Percentiles rank a stretch among this genome's conserved stretches.
phyloP scores from a whole-genome alignment of 2,113 vertebrate species.

The Petrocephalus zakoni region DNA sequence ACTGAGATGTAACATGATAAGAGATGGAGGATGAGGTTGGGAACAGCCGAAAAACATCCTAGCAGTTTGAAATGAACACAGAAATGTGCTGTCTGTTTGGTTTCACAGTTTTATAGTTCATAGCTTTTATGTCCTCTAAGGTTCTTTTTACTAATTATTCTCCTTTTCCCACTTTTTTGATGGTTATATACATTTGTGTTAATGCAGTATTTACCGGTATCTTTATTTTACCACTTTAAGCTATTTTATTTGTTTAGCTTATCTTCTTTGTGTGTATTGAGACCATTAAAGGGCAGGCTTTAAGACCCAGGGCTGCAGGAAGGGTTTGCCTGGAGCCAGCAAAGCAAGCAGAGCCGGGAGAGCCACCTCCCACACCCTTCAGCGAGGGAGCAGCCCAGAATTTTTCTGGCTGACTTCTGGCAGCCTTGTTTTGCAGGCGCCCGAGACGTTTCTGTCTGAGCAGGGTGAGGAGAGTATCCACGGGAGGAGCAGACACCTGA shows the following conservation, averaged over 20 bases:
- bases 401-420: constrained; percentile 38
- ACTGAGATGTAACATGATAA: not conserved
- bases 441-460: constrained; percentile 6
- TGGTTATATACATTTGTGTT: not conserved
- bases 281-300: constrained; percentile 22
- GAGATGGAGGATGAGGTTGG: too few relatives aligned
- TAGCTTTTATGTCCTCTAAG: not conserved
- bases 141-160: not conserved
- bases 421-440: not conserved
- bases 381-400: constrained; percentile 51
- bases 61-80: not conserved
- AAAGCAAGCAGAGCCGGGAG: constrained; percentile 15
- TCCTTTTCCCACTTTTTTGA: not conserved
- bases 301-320: constrained; percentile 56
- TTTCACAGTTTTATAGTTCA: not conserved
- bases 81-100: not conserved
- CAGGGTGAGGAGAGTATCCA: constrained; percentile 12
- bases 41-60: not conserved
- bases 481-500: constrained; percentile 12
- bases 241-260: not conserved
- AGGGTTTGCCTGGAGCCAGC: constrained; percentile 9
- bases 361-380: constrained; percentile 51
- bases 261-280: not conserved
- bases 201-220: not conserved
- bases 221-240: not conserved